Evolutionary conservation across 2,113 vertebrate genomes (phyloP).

Genomic region (Planiliza haematocheilus): DNA sequence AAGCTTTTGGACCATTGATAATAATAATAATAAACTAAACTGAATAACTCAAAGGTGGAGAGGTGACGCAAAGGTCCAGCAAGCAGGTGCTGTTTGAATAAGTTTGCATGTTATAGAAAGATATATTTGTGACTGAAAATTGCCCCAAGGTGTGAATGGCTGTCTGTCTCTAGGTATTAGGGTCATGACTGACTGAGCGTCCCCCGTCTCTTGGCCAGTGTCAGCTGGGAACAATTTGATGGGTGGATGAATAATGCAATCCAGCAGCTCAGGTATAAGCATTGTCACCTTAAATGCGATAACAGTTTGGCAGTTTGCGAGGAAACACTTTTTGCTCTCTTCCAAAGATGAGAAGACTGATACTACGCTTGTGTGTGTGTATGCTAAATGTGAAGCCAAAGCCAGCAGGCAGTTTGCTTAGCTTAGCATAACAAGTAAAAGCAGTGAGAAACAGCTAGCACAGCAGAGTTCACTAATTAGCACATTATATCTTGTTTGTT

Average conservation of each 20-base stretch:
- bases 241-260: conserved; percentile 8
- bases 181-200: conserved; percentile 5
- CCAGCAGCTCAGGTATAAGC: conserved; percentile 14
- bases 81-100: background rate
- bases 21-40: too few species aligned
- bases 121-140: conserved; percentile 8
- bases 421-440: conserved; percentile 9
- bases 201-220: conserved; percentile 1
- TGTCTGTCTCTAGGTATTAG: conserved; percentile 7
- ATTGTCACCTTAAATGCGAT: conserved; percentile 7
- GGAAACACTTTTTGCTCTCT: background rate
- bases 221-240: conserved; percentile 10
- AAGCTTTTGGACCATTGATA: too few species aligned
- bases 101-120: background rate
- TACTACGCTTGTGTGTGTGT: background rate
- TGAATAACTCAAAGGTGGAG: background rate
- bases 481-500: conserved; percentile 27
- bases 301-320: background rate
- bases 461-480: conserved; percentile 31
- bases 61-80: background rate
- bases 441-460: conserved; percentile 13
- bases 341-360: background rate
- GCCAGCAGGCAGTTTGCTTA: conserved; percentile 12
- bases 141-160: background rate
- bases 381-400: background rate